These are phyloP conservation scores for Acridotheres tristis DNA, from an alignment of 2,797 vertebrate species.

Conservation along the genomic window DNA sequence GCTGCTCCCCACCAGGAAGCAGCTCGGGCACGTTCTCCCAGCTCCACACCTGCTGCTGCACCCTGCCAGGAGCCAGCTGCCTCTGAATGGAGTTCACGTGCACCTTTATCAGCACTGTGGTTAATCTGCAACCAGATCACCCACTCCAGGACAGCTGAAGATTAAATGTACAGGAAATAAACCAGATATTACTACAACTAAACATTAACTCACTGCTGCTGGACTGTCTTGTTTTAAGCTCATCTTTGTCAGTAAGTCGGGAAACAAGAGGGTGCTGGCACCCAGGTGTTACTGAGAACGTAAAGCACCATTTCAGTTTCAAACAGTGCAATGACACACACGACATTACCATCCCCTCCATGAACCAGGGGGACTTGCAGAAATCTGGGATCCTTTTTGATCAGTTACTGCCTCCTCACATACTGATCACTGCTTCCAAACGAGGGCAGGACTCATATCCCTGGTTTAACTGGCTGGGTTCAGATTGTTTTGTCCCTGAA, in stretches of 20 bases:
- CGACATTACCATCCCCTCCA: not conserved
- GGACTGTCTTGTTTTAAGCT: not conserved
- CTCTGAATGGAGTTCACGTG: not conserved
- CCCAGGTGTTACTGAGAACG: rapidly evolving
- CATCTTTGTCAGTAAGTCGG: not conserved
- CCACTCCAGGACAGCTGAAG: not conserved
- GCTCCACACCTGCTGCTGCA: not conserved
- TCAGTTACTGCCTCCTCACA: not conserved
- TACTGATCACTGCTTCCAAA: not conserved
- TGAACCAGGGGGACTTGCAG: not conserved
- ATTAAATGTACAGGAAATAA: not conserved
- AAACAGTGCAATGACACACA: rapidly evolving
- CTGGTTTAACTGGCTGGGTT: not conserved
- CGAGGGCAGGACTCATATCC: rapidly evolving
- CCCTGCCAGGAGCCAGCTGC: not conserved
- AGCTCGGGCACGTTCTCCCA: rapidly evolving
- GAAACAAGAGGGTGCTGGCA: not conserved
- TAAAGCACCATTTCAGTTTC: not conserved
- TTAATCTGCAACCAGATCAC: constrained; percentile 8
- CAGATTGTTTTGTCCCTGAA: not conserved
- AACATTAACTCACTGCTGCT: not conserved
- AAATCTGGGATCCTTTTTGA: not conserved
- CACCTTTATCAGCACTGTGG: not conserved
- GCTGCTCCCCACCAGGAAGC: not conserved
- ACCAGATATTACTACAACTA: not conserved